Base-by-base conservation (phyloP, 2,113 vertebrate species). In the Oxygymnocypris stewartii region DNA sequence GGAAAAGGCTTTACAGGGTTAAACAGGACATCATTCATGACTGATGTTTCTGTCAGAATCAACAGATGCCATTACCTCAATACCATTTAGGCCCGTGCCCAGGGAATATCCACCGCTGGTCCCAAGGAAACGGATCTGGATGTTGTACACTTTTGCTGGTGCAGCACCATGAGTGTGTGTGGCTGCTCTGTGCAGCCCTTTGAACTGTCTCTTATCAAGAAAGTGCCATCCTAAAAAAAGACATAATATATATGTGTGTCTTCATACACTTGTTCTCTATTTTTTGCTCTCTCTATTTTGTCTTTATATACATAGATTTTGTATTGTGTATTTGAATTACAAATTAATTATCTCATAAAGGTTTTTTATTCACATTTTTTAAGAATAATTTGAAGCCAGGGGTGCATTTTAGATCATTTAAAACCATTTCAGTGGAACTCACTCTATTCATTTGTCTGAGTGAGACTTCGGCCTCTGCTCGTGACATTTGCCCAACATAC, bases 191-290 rank as follows among this genome's bases (percentile, higher is more conserved):
- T 0, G 25, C 92, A 94, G 91, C 96, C 95, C 61, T 92, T 95
- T 69, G 96, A 97, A 91, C 97, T 97, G 94, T 99, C 96, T 92
- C 98, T 95, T 71, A 99, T 96, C 91, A 99, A 93, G 88, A 96
- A 99, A 0, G 97, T 95, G 69, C 98, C 98, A 83, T 99, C 97
- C 98, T 98, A 80, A 75, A 28, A 79, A 82, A 31, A 73, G 2
- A 57, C 28, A 74, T 1, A 49, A 35, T 31, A 47, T 44, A 31
- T 37, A 5, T 40, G 10, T 16, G 14, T 37, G 18, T 37, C 54
- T 37, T n/a, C 10, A 57, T 79, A 40, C 31, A 71, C 10, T 42
- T 42, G 20, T 10, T n/a, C 18, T 73, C 35, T 23, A 23, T 73
- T 73, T 51, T 77, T 18, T 20, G 6, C 67, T 14, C 31, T 2